Conservation (phyloP, 2,888 invertebrate genomes). For the Lamellibrachia satsuma region DNA sequence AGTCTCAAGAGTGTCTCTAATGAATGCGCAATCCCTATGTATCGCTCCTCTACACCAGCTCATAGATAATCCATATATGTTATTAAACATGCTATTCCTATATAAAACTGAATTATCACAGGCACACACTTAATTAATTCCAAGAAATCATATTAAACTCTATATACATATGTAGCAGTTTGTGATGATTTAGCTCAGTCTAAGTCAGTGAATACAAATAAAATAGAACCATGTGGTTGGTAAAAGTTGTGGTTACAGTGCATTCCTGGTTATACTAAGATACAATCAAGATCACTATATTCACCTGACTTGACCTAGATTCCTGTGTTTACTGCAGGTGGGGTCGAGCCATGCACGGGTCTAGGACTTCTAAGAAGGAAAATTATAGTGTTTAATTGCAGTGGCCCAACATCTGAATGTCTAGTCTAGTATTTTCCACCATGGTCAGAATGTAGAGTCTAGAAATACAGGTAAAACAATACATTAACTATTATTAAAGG, state of each 20-base stretch:
- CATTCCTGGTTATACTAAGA: background rate
- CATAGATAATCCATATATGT: background rate
- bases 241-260: background rate
- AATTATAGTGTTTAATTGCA: background rate
- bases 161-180: background rate
- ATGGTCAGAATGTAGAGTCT: background rate
- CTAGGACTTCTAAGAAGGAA: background rate
- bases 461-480: background rate
- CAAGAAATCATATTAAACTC: background rate
- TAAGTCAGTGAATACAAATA: background rate
- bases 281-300: background rate
- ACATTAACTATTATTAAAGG: background rate
- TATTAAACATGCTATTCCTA: background rate
- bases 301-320: background rate
- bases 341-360: background rate
- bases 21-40: background rate
- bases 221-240: background rate
- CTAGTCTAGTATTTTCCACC: background rate
- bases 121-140: background rate
- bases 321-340: background rate
- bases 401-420: background rate
- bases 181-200: background rate
- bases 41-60: background rate
- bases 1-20: background rate
- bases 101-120: background rate